These are phyloP conservation scores for Hyles vespertilio DNA, from an alignment of 1,140 invertebrate species.

Conservation along the genomic window DNA sequence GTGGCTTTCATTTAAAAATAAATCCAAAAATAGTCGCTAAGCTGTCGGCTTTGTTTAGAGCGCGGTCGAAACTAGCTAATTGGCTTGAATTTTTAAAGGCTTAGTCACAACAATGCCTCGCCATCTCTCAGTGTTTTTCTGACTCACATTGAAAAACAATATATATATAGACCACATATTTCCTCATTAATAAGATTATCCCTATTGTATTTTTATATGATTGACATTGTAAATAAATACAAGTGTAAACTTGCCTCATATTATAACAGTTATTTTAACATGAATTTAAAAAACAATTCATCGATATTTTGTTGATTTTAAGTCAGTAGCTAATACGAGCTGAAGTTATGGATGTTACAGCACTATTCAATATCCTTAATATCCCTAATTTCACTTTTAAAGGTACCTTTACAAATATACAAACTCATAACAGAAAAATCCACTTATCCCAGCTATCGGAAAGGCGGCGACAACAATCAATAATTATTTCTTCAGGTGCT, in stretches of 20 bases:
- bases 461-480: too few relatives aligned
- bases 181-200: slow-evolving; percentile 11
- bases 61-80: slow-evolving; percentile 41
- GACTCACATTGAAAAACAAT: slow-evolving; percentile 49
- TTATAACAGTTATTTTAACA: too few relatives aligned
- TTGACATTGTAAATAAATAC: background rate
- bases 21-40: slow-evolving; percentile 18
- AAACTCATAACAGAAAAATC: too few relatives aligned
- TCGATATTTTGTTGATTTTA: too few relatives aligned
- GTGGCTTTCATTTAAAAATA: slow-evolving; percentile 17
- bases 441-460: too few relatives aligned
- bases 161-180: slow-evolving; percentile 11
- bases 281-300: too few relatives aligned
- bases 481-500: slow-evolving; percentile 13
- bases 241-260: slow-evolving; percentile 1
- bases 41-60: slow-evolving; percentile 1
- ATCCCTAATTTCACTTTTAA: too few relatives aligned
- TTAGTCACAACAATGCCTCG: slow-evolving; percentile 48
- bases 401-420: too few relatives aligned
- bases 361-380: too few relatives aligned
- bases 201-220: too few relatives aligned
- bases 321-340: too few relatives aligned
- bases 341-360: too few relatives aligned
- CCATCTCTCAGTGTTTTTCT: slow-evolving; percentile 42
- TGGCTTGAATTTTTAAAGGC: slow-evolving; percentile 60